Percentiles rank a stretch among this genome's conserved stretches.
Evolutionary conservation across 2,888 invertebrate species (phyloP).

Genomic region (Drosophila melanosoma): DNA sequence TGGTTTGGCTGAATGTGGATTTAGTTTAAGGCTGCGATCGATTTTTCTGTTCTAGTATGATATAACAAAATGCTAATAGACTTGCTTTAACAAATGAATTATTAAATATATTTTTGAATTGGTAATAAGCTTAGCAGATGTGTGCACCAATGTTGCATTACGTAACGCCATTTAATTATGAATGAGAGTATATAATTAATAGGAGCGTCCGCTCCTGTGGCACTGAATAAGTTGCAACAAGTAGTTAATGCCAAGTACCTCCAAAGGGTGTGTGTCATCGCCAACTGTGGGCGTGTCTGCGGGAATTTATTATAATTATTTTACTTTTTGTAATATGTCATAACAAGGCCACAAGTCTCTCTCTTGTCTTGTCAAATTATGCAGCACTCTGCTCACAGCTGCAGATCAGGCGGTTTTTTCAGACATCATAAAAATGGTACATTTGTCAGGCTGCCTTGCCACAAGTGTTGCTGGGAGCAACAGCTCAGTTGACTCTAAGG

Average conservation of each 20-base stretch:
- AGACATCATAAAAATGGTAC: conserved; percentile 17
- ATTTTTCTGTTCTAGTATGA: background rate
- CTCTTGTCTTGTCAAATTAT: conserved; percentile 5
- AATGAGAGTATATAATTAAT: conserved; percentile 1
- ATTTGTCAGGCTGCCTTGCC: conserved; percentile 14
- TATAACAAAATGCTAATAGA: background rate
- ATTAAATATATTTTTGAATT: conserved; percentile 17
- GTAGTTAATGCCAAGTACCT: conserved; percentile 63
- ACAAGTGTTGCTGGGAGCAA: conserved; percentile 20
- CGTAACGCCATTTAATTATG: conserved; percentile 21
- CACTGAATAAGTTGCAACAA: conserved; percentile 42
- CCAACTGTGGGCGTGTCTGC: conserved; percentile 25
- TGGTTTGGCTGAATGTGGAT: no score
- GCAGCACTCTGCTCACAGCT: background rate
- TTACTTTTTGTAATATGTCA: conserved; percentile 16
- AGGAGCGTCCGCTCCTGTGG: conserved; percentile 20
- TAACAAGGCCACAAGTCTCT: conserved; percentile 13
- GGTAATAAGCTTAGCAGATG: conserved; percentile 15
- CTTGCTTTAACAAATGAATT: conserved; percentile 12
- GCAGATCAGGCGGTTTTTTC: background rate
- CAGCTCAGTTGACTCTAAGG: conserved; percentile 21
- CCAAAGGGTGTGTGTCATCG: conserved; percentile 15
- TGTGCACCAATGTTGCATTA: conserved; percentile 23
- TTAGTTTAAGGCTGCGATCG: background rate
- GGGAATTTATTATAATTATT: background rate